Evolutionary conservation across 1,140 invertebrate species (phyloP).

Genomic region (Aphaenogaster floridana): DNA sequence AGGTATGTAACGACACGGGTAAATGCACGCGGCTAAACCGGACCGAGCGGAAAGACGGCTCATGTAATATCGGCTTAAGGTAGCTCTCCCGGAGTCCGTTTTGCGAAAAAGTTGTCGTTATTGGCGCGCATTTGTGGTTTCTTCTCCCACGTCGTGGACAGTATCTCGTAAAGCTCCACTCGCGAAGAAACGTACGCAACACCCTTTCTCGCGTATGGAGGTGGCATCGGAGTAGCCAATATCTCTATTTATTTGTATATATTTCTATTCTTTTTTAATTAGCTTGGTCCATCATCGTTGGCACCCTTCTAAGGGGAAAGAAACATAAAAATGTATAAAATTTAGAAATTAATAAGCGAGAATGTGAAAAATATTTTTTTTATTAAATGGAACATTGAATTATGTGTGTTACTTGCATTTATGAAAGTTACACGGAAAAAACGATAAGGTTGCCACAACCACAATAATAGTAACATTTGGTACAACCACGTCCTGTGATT

Average conservation of each 20-base stretch:
- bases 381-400: neutral
- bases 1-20: conserved; percentile 61
- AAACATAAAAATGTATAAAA: neutral
- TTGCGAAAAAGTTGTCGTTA: conserved; percentile 64
- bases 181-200: neutral
- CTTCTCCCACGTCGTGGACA: neutral
- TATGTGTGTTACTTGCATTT: neutral
- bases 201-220: neutral
- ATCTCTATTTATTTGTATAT: neutral
- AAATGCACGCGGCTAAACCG: conserved; percentile 71
- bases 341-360: neutral
- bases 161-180: neutral
- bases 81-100: conserved; percentile 15
- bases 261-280: neutral
- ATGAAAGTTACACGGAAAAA: too few species aligned
- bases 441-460: too few species aligned
- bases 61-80: conserved; percentile 50
- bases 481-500: too few species aligned
- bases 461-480: too few species aligned
- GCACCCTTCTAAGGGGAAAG: neutral
- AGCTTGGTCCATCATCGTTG: neutral
- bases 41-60: conserved; percentile 59
- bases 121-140: conserved; percentile 16
- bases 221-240: neutral
- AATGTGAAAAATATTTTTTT: neutral